Percentiles rank a stretch among this genome's conserved stretches.
phyloP scores from a whole-genome alignment of 2,113 vertebrate genomes.

The Lophius piscatorius region DNA sequence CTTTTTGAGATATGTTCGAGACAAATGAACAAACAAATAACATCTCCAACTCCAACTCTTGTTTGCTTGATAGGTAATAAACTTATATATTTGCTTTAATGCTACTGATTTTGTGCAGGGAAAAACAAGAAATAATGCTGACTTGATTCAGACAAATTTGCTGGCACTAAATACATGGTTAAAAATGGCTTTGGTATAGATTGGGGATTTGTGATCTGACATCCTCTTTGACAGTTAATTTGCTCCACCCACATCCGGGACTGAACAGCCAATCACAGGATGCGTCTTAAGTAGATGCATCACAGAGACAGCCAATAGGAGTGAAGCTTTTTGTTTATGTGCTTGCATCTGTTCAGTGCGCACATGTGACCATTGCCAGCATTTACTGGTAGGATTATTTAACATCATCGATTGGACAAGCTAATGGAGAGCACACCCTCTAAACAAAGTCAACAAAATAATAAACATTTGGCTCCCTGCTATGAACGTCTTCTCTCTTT shows the following conservation, averaged over 20 bases:
- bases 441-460: slow-evolving; percentile 1
- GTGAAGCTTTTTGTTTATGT: slow-evolving; percentile 13
- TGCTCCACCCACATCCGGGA: slow-evolving; percentile 19
- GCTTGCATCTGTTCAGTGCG: slow-evolving; percentile 52
- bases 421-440: slow-evolving; percentile 59
- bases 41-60: no score
- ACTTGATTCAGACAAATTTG: no score
- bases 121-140: no score
- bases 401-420: slow-evolving; percentile 55
- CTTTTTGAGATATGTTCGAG: no score
- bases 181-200: neutral
- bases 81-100: no score
- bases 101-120: no score
- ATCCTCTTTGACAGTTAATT: slow-evolving; percentile 9
- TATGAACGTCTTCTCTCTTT: neutral
- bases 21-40: no score
- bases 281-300: neutral
- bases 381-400: slow-evolving; percentile 68
- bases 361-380: slow-evolving; percentile 70
- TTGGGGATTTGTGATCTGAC: slow-evolving; percentile 39
- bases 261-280: slow-evolving; percentile 53
- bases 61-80: no score
- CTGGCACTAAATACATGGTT: no score
- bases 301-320: slow-evolving; percentile 60
- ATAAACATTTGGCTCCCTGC: slow-evolving; percentile 4